Evolutionary conservation across 2,888 invertebrate species (phyloP), one percentile per base, ranked within the genome.

Genomic region (Endomychus coccineus): DNA sequence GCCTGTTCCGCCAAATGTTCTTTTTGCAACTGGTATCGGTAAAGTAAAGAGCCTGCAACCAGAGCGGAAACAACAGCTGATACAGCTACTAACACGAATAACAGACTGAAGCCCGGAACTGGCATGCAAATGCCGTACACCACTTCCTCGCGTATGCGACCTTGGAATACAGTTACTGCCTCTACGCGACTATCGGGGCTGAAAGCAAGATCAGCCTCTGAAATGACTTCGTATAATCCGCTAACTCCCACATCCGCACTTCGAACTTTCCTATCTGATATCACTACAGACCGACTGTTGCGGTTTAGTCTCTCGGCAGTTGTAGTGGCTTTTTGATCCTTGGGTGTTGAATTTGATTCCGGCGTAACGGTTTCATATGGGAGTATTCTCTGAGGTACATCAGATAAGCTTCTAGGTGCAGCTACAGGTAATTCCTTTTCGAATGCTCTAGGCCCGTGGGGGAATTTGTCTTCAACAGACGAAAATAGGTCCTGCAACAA

Each of bases 41-140:
- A 81, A n/a, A 87, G 71, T 60, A 87, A 66, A 2, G 86, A 80
- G 2, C 88, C 89, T 2, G 90, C 90, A 0, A 89, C 83, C 5
- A 90, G 66, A 0, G 90, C 89, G 0, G 90, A 87, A 2, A 88
- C 82, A 2, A 90, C 85, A 0, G 90, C 88, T 1, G 88, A 86
- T 6, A 88, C 79, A 0, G 89, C 86, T 1, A 89, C 86, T 9
- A 89, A 75, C 33, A 90, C 85, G 66, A 91, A 91, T 10, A 91
- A 73, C 3, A 88, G 80, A 50, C 89, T 89, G 62, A 91, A 91
- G 15, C 88, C 86, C 0, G 88, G 82, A 14, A 89, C 84, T 0
- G 90, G 90, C 73, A 91, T 79, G 55, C 90, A 91, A 33, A 91
- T 87, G 16, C 90, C 90, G 61, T 91, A 91, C 4, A 91, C 87